Percentiles rank a stretch among this genome's conserved stretches.
Conservation (phyloP, 2,888 invertebrate genomes). For the Aphelenchoides bicaudatus region DNA sequence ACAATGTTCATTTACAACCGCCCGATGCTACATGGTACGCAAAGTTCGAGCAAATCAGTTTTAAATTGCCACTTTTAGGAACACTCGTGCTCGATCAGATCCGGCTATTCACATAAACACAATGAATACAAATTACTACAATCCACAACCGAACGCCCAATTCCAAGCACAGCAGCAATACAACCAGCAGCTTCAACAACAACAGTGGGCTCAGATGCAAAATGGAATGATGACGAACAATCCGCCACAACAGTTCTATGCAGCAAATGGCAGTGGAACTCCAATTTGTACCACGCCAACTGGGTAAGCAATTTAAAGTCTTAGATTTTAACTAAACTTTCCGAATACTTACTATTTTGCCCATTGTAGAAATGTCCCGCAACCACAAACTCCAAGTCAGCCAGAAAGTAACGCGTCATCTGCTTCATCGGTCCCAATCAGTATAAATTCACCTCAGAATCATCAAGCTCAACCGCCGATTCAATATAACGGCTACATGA, state of each 20-base stretch:
- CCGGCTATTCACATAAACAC: conserved; percentile 54
- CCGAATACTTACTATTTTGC: no score
- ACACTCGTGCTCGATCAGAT: conserved; percentile 47
- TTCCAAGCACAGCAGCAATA: conserved; percentile 19
- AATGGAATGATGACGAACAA: neutral
- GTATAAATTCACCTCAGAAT: conserved; percentile 14
- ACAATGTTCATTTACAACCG: conserved; percentile 9
- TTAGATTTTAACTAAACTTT: no score
- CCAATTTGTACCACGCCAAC: no score
- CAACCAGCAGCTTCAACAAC: conserved; percentile 9
- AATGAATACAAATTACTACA: conserved; percentile 25
- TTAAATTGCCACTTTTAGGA: conserved; percentile 3
- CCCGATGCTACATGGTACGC: neutral
- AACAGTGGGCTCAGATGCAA: conserved; percentile 25
- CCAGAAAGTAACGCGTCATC: conserved; percentile 5
- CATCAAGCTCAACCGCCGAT: conserved; percentile 20
- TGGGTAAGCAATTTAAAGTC: no score
- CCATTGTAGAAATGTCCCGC: no score
- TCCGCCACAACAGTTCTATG: conserved; percentile 5
- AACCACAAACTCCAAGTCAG: no score
- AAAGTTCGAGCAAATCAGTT: neutral
- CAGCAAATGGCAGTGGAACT: neutral
- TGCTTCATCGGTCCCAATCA: conserved; percentile 4
- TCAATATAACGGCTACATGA: conserved; percentile 18
- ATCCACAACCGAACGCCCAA: conserved; percentile 27